A percentile compares a stretch with the other conserved stretches of the same genome.
phyloP scores from a whole-genome alignment of 2,888 invertebrate genomes.

The Ectemnius lituratus region DNA sequence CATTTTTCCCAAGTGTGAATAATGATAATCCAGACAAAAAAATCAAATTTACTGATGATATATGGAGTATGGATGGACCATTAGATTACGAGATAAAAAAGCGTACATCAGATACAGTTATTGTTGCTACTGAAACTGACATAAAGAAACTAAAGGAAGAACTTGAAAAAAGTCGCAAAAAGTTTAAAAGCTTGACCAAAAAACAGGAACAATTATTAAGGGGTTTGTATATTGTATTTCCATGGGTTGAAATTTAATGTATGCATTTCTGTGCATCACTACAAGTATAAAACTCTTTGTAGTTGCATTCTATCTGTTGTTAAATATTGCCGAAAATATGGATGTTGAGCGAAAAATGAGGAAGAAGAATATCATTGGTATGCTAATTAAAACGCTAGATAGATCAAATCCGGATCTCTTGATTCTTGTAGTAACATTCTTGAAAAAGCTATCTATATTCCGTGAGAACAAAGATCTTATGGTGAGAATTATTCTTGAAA shows the following conservation, averaged over 20 bases:
- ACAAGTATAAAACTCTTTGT: slow-evolving; percentile 51
- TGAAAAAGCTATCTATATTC: slow-evolving; percentile 96
- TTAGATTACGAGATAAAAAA: slow-evolving; percentile 72
- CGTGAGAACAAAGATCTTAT: slow-evolving; percentile 96
- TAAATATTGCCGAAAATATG: slow-evolving; percentile 97
- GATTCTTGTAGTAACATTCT: slow-evolving; percentile 93
- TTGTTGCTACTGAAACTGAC: slow-evolving; percentile 67
- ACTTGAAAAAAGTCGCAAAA: slow-evolving; percentile 88
- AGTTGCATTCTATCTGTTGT: slow-evolving; percentile 94
- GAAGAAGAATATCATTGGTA: slow-evolving; percentile 92
- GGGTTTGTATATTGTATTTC: slow-evolving; percentile 71
- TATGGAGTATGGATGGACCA: slow-evolving; percentile 73
- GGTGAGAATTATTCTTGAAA: slow-evolving; percentile 77
- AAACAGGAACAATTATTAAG: slow-evolving; percentile 96
- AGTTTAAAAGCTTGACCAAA: slow-evolving; percentile 89
- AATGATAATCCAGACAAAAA: slow-evolving; percentile 70
- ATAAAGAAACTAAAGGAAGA: slow-evolving; percentile 82
- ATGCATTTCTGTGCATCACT: no score
- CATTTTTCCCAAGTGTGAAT: slow-evolving; percentile 66
- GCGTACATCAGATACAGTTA: slow-evolving; percentile 63
- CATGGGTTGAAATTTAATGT: not conserved
- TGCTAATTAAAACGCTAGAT: slow-evolving; percentile 93
- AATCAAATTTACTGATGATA: slow-evolving; percentile 70
- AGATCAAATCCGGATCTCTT: slow-evolving; percentile 93
- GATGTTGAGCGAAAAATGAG: slow-evolving; percentile 98